phyloP scores from a whole-genome alignment of 2,797 vertebrate genomes.

The Chelidonichthys spinosus region DNA sequence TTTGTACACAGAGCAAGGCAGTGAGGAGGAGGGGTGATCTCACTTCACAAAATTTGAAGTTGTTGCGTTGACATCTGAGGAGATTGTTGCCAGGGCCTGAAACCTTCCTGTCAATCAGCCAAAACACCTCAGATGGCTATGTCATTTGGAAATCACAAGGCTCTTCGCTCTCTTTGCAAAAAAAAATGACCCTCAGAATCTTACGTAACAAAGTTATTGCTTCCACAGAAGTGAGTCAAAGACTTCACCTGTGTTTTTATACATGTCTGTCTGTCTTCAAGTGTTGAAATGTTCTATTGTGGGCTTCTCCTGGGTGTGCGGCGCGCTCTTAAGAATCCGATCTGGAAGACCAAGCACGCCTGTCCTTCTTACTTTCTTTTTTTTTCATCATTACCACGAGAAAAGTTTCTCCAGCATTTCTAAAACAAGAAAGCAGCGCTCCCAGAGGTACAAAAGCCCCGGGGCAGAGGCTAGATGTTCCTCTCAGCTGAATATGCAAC shows the following conservation, averaged over 20 bases:
- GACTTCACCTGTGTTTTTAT: constrained; percentile 15
- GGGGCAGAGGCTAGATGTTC: constrained; percentile 74
- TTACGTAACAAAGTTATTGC: constrained; percentile 45
- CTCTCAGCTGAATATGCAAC: constrained; percentile 79
- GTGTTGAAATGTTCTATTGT: constrained; percentile 24
- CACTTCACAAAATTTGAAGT: constrained; percentile 64
- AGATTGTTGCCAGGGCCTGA: constrained; percentile 70
- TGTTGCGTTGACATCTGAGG: constrained; percentile 72
- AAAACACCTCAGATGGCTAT: constrained; percentile 53
- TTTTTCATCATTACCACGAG: constrained; percentile 23
- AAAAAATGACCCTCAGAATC: constrained; percentile 22
- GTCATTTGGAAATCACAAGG: constrained; percentile 70
- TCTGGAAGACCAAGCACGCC: constrained; percentile 40
- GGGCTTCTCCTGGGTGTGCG: constrained; percentile 11
- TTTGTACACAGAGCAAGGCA: not conserved
- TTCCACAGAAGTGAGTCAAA: constrained; percentile 8
- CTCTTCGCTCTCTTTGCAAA: constrained; percentile 8
- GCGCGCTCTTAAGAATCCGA: constrained; percentile 10
- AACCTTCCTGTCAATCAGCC: constrained; percentile 70
- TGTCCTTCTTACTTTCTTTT: constrained; percentile 14
- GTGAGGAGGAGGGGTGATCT: constrained; percentile 46
- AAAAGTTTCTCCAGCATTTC: constrained; percentile 53
- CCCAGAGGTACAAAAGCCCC: constrained; percentile 66
- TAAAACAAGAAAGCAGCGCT: constrained; percentile 64
- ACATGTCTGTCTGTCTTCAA: constrained; percentile 24